Evolutionary conservation across 1,140 invertebrate genomes (phyloP).

Genomic region (Aporrectodea caliginosa): DNA sequence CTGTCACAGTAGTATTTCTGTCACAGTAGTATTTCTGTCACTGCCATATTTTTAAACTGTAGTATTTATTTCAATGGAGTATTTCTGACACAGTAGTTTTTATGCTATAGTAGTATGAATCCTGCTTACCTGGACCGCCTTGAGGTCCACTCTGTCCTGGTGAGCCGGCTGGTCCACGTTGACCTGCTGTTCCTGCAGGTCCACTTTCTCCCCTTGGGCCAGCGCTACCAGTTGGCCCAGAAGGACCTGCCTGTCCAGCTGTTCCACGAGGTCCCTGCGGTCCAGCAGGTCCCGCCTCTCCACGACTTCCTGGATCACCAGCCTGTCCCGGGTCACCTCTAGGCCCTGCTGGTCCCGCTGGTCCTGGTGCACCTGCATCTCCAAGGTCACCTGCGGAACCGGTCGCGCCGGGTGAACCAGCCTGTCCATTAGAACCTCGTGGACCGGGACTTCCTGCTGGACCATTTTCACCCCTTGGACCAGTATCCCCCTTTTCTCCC

Average conservation of each 20-base stretch:
- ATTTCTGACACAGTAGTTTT: too few species aligned
- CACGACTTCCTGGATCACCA: conserved; percentile 28
- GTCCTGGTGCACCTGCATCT: conserved; percentile 14
- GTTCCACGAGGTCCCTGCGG: conserved; percentile 4
- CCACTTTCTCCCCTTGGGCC: conserved; percentile 17
- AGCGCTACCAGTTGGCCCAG: not conserved
- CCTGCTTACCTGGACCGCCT: not conserved
- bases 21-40: too few species aligned
- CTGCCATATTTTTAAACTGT: too few species aligned
- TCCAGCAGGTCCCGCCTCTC: conserved; percentile 18
- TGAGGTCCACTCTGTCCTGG: conserved; percentile 1
- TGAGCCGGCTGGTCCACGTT: conserved; percentile 18
- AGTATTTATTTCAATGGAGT: too few species aligned
- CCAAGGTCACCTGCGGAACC: not conserved
- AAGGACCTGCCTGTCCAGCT: conserved; percentile 14
- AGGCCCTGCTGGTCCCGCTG: conserved; percentile 13
- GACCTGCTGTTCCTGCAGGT: not conserved
- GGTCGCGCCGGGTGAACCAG: not conserved
- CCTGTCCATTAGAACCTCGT: not conserved
- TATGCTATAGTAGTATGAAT: too few species aligned
- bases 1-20: too few species aligned
- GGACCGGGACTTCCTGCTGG: not conserved
- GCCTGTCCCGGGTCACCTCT: conserved; percentile 12
- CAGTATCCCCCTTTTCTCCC: not conserved
- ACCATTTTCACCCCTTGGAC: not conserved